Percentiles rank a stretch among this genome's conserved stretches.
These are phyloP conservation scores for Climacteris rufus DNA, from an alignment of 2,113 vertebrate species.

Conservation along the genomic window DNA sequence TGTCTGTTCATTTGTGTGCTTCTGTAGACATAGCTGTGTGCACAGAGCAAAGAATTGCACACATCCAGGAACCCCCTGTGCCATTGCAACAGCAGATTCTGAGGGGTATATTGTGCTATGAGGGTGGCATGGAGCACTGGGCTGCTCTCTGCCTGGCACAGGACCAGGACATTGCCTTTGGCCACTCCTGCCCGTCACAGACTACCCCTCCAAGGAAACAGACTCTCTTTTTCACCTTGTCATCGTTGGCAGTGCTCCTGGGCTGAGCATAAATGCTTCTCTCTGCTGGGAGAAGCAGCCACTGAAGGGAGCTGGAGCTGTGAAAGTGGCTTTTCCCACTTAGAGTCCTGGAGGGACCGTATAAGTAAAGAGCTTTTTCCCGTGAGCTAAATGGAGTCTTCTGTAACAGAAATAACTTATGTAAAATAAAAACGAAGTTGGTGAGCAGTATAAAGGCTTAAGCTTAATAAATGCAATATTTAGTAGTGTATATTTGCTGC, in stretches of 20 bases:
- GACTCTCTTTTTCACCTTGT: neutral
- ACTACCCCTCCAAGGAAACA: neutral
- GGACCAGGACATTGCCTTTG: neutral
- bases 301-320: neutral
- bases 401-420: conserved; percentile 30
- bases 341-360: neutral
- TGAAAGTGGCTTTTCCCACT: conserved; percentile 27
- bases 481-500: conserved; percentile 38
- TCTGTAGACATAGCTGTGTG: fast-evolving
- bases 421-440: conserved; percentile 37
- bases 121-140: neutral
- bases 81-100: neutral
- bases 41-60: neutral
- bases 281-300: conserved; percentile 13
- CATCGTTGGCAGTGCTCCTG: neutral
- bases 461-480: conserved; percentile 41
- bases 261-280: neutral
- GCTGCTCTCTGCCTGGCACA: neutral
- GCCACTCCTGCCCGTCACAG: neutral
- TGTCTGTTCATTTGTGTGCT: fast-evolving
- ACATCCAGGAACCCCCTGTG: neutral
- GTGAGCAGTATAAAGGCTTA: conserved; percentile 24
- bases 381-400: conserved; percentile 11
- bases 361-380: conserved; percentile 46
- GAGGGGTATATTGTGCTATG: fast-evolving